Percentiles rank a stretch among this genome's conserved stretches.
Conservation (phyloP, 2,888 invertebrate genomes). For the Nebria salina region DNA sequence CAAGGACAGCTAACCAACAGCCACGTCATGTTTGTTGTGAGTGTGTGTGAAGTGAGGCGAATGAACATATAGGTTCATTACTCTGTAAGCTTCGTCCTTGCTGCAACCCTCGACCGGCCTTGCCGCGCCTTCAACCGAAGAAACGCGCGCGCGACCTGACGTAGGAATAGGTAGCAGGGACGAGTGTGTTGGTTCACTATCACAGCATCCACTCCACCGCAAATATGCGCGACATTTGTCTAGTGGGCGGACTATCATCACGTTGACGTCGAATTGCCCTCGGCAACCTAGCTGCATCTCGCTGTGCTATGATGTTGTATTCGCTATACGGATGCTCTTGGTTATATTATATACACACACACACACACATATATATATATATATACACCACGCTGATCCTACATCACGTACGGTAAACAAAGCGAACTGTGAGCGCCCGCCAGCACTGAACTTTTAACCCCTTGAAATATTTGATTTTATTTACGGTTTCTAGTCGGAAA, state of each 20-base stretch:
- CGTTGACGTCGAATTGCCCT: conserved; percentile 9
- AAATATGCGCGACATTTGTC: conserved; percentile 34
- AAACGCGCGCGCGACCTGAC: not conserved
- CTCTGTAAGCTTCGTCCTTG: conserved; percentile 40
- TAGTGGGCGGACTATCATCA: conserved; percentile 34
- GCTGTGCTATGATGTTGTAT: not conserved
- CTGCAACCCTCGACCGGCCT: conserved; percentile 35
- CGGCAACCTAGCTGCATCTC: not conserved
- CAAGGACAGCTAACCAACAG: not conserved
- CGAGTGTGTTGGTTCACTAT: not conserved
- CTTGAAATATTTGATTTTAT: conserved; percentile 41
- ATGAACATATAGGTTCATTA: conserved; percentile 32
- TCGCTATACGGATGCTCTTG: not conserved
- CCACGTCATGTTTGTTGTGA: conserved; percentile 7
- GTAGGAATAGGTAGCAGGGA: not conserved
- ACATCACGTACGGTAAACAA: conserved; percentile 13
- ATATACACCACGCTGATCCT: conserved; percentile 9
- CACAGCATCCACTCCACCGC: not conserved
- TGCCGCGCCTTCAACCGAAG: conserved; percentile 11
- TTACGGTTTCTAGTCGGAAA: conserved; percentile 30
- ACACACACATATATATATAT: no score
- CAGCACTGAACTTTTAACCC: conserved; percentile 36
- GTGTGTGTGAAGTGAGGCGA: conserved; percentile 12
- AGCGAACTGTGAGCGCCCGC: conserved; percentile 12
- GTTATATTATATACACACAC: not conserved